Conservation (phyloP, 2,888 invertebrate genomes). For the Diogma glabrata region DNA sequence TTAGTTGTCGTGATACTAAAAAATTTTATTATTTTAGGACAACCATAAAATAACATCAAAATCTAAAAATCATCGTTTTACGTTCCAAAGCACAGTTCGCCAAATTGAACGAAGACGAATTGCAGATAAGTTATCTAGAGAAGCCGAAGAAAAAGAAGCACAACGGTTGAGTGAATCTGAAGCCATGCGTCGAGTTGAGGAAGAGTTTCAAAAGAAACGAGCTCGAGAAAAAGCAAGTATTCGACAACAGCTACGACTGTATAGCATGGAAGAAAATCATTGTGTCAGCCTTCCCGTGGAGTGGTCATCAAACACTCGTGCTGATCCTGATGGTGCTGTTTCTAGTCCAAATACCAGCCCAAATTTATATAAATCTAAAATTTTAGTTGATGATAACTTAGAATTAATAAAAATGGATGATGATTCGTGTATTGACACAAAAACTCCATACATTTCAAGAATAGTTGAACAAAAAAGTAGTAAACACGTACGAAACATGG, state of each 20-base stretch:
- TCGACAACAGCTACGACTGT: conserved; percentile 60
- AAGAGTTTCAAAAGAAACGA: conserved; percentile 75
- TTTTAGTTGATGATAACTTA: not conserved
- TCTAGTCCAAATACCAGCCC: conserved; percentile 45
- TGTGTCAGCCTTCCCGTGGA: conserved; percentile 44
- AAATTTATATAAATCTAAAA: conserved; percentile 3
- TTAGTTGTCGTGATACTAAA: too few relatives aligned
- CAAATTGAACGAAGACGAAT: conserved; percentile 63
- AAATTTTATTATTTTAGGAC: too few relatives aligned
- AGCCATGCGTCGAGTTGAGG: conserved; percentile 74
- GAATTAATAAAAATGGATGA: not conserved
- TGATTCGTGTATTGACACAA: conserved; percentile 13
- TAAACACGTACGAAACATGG: not conserved
- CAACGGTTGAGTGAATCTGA: conserved; percentile 65
- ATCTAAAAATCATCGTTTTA: conserved; percentile 52
- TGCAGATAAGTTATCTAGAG: conserved; percentile 62
- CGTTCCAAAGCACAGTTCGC: conserved; percentile 74
- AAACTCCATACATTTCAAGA: conserved; percentile 15
- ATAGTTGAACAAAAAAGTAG: conserved; percentile 14
- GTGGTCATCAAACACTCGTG: conserved; percentile 38
- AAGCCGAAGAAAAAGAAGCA: conserved; percentile 65
- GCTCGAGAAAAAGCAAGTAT: conserved; percentile 65
- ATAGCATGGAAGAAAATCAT: conserved; percentile 48
- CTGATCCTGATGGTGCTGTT: conserved; percentile 62
- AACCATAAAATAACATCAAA: not conserved